Evolutionary conservation across 1,140 invertebrate genomes (phyloP).

Genomic region (Anadara kagoshimensis): DNA sequence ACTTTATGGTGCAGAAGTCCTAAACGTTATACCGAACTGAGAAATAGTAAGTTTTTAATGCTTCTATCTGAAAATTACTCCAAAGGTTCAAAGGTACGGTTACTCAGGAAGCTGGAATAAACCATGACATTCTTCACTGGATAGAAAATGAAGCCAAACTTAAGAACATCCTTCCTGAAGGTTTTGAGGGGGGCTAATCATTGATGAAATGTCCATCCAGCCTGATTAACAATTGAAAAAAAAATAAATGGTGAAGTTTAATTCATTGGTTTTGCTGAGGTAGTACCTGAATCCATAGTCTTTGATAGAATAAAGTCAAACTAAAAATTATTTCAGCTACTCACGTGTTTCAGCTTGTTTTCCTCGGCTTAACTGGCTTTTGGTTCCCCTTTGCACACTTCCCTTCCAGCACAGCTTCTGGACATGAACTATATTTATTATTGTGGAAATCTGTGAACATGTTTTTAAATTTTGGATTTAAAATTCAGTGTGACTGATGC

Average conservation of each 20-base stretch:
- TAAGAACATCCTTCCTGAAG: slow-evolving; percentile 15
- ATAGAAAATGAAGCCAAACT: slow-evolving; percentile 30
- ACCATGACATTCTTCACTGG: slow-evolving; percentile 35
- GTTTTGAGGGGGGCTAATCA: slow-evolving; percentile 26
- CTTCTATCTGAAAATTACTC: slow-evolving; percentile 28
- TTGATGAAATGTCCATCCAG: slow-evolving; percentile 39
- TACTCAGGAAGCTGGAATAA: slow-evolving; percentile 31
- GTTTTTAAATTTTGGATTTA: slow-evolving; percentile 26
- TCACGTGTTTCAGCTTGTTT: slow-evolving; percentile 34
- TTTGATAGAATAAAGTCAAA: slow-evolving; percentile 15
- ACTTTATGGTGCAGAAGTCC: slow-evolving; percentile 37
- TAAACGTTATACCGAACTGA: slow-evolving; percentile 9
- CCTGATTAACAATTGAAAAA: slow-evolving; percentile 29
- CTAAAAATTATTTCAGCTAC: slow-evolving; percentile 15
- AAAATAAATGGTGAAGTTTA: slow-evolving; percentile 27
- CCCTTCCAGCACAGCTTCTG: slow-evolving; percentile 25
- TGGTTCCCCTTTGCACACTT: slow-evolving; percentile 29
- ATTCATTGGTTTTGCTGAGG: slow-evolving; percentile 31
- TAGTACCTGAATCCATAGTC: slow-evolving; percentile 22
- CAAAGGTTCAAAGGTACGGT: slow-evolving; percentile 36
- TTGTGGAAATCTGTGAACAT: slow-evolving; percentile 40
- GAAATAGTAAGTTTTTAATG: slow-evolving; percentile 27
- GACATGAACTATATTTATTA: slow-evolving; percentile 28
- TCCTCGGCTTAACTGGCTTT: slow-evolving; percentile 40
- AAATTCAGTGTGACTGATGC: slow-evolving; percentile 34